Evolutionary conservation across 2,113 vertebrate species (phyloP).

Genomic region (Reinhardtius hippoglossoides): DNA sequence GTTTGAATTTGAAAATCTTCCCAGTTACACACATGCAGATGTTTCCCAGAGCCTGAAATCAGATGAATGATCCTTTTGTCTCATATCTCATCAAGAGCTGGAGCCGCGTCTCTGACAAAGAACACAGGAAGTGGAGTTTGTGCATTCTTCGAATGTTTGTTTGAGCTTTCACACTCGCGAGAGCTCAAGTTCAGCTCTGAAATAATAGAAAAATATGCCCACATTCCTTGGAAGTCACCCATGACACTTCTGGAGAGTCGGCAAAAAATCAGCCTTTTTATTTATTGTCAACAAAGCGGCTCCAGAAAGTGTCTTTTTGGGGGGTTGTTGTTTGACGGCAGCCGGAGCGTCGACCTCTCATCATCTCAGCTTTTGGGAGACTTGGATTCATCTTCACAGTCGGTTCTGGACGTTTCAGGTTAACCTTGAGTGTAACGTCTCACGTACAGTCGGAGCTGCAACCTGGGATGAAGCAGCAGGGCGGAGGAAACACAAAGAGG

Average conservation of each 20-base stretch:
- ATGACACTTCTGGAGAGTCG: constrained; percentile 21
- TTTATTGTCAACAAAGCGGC: constrained; percentile 51
- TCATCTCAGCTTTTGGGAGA: constrained; percentile 5
- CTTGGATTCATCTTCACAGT: constrained; percentile 24
- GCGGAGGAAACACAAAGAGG: neutral
- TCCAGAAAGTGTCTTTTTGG: constrained; percentile 24
- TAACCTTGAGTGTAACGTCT: constrained; percentile 17
- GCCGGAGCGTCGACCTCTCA: constrained; percentile 27
- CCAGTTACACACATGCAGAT: constrained; percentile 24
- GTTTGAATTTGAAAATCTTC: neutral
- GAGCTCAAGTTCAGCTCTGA: constrained; percentile 8
- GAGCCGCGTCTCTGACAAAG: constrained; percentile 18
- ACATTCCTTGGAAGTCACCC: constrained; percentile 51
- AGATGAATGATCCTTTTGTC: constrained; percentile 31
- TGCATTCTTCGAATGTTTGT: constrained; percentile 54
- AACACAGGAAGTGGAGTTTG: constrained; percentile 40
- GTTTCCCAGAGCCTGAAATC: constrained; percentile 15
- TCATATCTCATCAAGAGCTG: constrained; percentile 25
- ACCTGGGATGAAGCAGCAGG: neutral
- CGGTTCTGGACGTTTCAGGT: constrained; percentile 8
- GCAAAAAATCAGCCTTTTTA: constrained; percentile 33
- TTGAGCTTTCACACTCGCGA: constrained; percentile 34
- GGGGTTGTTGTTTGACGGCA: neutral
- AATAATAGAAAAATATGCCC: constrained; percentile 29
- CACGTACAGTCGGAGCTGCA: neutral